phyloP scores from a whole-genome alignment of 2,888 invertebrate species.

The Stratiomys singularior region DNA sequence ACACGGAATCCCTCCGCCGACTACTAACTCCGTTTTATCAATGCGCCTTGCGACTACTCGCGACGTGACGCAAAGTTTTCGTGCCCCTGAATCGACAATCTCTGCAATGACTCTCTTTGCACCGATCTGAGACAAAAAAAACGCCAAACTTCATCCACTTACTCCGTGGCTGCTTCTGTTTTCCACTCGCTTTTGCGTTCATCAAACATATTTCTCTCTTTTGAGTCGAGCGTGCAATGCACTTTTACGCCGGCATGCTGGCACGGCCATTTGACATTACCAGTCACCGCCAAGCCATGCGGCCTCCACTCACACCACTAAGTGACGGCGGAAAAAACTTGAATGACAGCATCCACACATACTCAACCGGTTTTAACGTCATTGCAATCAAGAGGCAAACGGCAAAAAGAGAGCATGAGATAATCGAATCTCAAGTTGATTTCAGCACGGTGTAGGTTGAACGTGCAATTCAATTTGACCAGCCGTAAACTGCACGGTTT shows the following conservation, averaged over 20 bases:
- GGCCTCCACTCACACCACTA: too few species aligned
- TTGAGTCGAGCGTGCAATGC: slow-evolving; percentile 10
- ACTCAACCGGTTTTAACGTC: slow-evolving; percentile 4
- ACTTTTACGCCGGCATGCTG: background rate
- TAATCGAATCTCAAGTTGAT: too few species aligned
- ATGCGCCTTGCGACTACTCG: slow-evolving; percentile 26
- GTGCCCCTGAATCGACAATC: background rate
- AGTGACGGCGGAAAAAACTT: background rate
- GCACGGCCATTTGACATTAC: background rate
- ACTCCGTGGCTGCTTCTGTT: background rate
- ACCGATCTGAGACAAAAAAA: too few species aligned
- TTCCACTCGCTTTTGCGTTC: background rate
- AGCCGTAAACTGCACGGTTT: background rate
- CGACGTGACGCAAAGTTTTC: slow-evolving; percentile 20
- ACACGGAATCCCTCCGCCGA: slow-evolving; percentile 19
- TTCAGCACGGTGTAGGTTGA: background rate
- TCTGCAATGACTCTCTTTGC: background rate
- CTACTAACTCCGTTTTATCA: slow-evolving; percentile 17
- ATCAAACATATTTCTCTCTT: background rate
- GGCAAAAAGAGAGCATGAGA: background rate
- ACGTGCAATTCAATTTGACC: background rate
- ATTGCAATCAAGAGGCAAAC: background rate
- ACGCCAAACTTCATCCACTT: too few species aligned
- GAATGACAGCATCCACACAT: slow-evolving; percentile 30
- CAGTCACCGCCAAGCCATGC: too few species aligned